Evolutionary conservation across 1,140 invertebrate genomes (phyloP), one percentile per base, ranked within the genome.

Genomic region (Lasaia peninsularis): DNA sequence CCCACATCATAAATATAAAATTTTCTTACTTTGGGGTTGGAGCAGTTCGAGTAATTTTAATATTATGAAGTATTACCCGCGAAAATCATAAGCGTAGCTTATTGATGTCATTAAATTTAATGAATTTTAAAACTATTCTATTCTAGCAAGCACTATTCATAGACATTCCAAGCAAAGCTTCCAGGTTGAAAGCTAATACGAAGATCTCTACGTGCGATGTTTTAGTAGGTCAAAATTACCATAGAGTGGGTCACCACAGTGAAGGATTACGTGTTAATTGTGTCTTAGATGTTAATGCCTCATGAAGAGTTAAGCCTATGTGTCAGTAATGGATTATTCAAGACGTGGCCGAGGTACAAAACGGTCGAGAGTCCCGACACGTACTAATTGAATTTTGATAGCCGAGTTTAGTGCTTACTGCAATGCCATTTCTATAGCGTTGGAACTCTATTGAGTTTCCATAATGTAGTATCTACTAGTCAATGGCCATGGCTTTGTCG

Each of bases 221-320:
- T 69, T 70, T 77, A 79, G 75, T 76, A 69, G 73, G 71, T 71
- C 68, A 62, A 67, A 67, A 80, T 80, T 80, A 73, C 64, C 77
- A 80, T 80, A 78, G 71, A 69, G 74, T 73, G 68, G 67, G 59
- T 65, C 58, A 73, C 69, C 75, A 77, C 63, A 50, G 62, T 74
- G 73, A 78, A 69, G 73, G 75, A 78, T 80, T 76, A 78, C 58
- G 71, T 78, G 78, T 71, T 80, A 80, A 80, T 80, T 71, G 71
- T 65, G 62, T 69, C 70, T 77, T 72, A 77, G 70, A 80, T 71
- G 71, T 78, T 80, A 79, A 62, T 78, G 72, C 67, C 69, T 73
- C 70, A 73, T 69, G 73, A 72, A 75, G 78, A 76, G 75, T 75
- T 80, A 75, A 76, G 69, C 71, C 67, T 69, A 67, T 64, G 62